Evolutionary conservation across 2,113 vertebrate genomes (phyloP), one percentile per base, ranked within the genome.

Genomic region (Chionomys nivalis): DNA sequence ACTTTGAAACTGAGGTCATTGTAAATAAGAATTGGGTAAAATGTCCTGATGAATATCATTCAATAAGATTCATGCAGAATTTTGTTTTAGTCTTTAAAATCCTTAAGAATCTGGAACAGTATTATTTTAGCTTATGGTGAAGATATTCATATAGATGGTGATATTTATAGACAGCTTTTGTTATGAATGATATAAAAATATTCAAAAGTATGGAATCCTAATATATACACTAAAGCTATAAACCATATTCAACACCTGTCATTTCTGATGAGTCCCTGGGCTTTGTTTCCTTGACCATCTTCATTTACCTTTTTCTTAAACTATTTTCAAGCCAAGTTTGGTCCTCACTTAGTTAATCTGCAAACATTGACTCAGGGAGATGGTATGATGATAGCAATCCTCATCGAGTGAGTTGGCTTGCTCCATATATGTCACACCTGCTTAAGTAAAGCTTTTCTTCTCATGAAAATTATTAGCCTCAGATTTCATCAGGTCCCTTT

Each of bases 1-100:
- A 36, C 94, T 95, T 73, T 90, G 31, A 91, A 98, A 97, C 44
- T 76, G 0, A 97, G 85, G 58, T 93, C 31, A 79, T 31, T 44
- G 8, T 52, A 93, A 98, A 88, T 14, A 5, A 88, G 26, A 61
- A 49, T 36, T 75, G 72, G 77, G 14, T 90, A 88, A 97, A 95
- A 91, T 0, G n/a, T 92, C n/a, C 65, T 92, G 39, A 36, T 4
- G 89, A 42, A 86, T 89, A 39, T 85, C 55, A 49, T 6, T 73
- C 0, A 77, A 5, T 7, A 23, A 13, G 2, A n/a, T 91, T 87
- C 13, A 0, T 47, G 44, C 7, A 66, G 2, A 47, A 5, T 0
- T 26, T 36, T 3, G 12, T 42, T 93, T 95, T 77, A 12, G 13
- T 55, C 82, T 61, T 83, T 73, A 36, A 75, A 75, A 58, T n/a